Base-by-base conservation (phyloP, 2,888 invertebrate species). In the Mythimna impura region DNA sequence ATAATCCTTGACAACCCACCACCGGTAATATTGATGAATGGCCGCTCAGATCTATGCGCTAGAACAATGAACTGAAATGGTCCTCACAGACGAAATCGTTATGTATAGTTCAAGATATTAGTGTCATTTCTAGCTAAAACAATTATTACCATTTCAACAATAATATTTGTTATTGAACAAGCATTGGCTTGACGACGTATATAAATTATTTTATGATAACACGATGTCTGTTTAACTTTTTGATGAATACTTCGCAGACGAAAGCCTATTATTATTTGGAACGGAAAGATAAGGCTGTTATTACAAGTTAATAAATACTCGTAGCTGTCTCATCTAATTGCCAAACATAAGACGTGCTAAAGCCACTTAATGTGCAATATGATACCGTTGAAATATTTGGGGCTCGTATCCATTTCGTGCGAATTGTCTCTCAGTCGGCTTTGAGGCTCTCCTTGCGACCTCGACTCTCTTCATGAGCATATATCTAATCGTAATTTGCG, bases 1-100 rank as follows among this genome's bases (percentile, higher is more conserved):
- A 57, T 73, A 73, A 79, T 50, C 80, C 58, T 36, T 43, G 58
- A 36, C 52, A 22, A 57, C 52, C 43, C 72, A 17, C 43, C 47
- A 62, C 63, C 54, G 54, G n/a, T 72, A 68, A 76, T 76, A 83
- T 85, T 85, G 80, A 83, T 76, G 58, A 70, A 71, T 72, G 57
- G 2, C 7, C 10, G 69, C 34, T 50, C 25, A 17, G 40, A 62
- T 67, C 50, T 22, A n/a, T 17, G 43, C 50, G 40, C 62, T 65
- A 12, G 7, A 22, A 67, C 25, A 40, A 52, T 67, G 6, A 14
- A 61, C 43, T 64, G 10, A 43, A 62, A 40, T 40, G 22, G 12
- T 36, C 9, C 14, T 20, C 7, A 43, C 22, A 66, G 36, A 43
- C 52, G 52, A 76, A 66, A 40, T 36, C 9, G 7, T 54, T 54